phyloP scores from a whole-genome alignment of 2,113 vertebrate species.

The Callaeas wilsoni region DNA sequence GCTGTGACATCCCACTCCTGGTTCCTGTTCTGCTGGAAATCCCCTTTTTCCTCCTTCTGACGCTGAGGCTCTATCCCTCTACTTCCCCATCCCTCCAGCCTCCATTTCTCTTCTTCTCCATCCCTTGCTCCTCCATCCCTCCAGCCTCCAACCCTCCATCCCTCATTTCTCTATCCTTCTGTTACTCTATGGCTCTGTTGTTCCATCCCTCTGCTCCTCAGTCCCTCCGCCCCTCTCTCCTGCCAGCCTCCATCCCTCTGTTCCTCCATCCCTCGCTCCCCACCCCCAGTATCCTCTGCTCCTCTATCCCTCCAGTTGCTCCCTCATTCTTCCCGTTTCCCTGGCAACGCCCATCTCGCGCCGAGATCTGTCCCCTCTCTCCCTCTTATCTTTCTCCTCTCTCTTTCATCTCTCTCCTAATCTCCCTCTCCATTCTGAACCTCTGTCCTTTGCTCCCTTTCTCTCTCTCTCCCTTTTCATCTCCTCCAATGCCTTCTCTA shows the following conservation, averaged over 20 bases:
- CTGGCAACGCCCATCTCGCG: slow-evolving; percentile 71
- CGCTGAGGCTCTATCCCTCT: background rate
- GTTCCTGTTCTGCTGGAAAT: background rate
- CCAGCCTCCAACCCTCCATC: too few species aligned
- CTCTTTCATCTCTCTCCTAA: slow-evolving; percentile 72
- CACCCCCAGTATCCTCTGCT: slow-evolving; percentile 51
- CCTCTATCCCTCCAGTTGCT: slow-evolving; percentile 48
- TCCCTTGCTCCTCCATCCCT: background rate
- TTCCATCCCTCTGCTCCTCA: background rate
- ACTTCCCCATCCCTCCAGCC: background rate
- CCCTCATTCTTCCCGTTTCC: slow-evolving; percentile 73
- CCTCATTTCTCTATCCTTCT: background rate
- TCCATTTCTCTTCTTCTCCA: background rate
- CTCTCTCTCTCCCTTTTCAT: slow-evolving; percentile 55
- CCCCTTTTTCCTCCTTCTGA: background rate
- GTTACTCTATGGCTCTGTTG: too few species aligned
- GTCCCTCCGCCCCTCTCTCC: background rate
- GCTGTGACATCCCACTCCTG: background rate
- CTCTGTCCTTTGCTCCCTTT: slow-evolving; percentile 57
- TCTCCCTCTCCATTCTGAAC: slow-evolving; percentile 38
- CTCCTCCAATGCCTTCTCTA: slow-evolving; percentile 35
- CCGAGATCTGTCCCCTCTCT: slow-evolving; percentile 49
- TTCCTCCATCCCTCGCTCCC: background rate
- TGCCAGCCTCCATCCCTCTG: background rate
- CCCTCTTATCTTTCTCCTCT: slow-evolving; percentile 68